Evolutionary conservation across 2,888 invertebrate genomes (phyloP), one percentile per base, ranked within the genome.

Genomic region (Lycaena phlaeas): DNA sequence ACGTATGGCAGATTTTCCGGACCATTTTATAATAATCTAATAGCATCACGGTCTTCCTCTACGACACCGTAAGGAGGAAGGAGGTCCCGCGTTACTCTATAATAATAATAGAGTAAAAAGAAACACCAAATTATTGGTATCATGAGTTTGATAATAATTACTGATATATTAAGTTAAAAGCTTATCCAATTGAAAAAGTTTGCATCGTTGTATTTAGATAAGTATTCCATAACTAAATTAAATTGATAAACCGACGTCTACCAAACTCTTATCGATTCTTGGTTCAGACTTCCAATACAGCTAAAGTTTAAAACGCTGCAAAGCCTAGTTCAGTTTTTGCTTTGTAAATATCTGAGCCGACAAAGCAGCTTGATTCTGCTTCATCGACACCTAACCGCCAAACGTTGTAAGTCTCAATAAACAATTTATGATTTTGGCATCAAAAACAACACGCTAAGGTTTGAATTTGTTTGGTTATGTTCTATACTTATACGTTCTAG

Each of bases 261-360:
- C 37, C 36, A 7, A 14, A 43, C 41, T 43, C 43, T 39, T 40
- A 28, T 25, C 27, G 18, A 28, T 41, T 28, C 39, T 27, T 30
- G 38, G 44, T 48, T 44, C 40, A 41, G 29, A 44, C 43, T 43
- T 39, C 14, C 27, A 11, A 34, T 44, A 38, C 42, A 27, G 41
- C 40, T 10, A 27, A 48, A 50, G 41, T 48, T 46, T 43, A 46
- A 48, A 46, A 45, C 50, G 42, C 41, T 46, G 44, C 40, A 45
- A 46, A 50, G 44, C 46, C 39, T 41, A 44, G 46, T 43, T 45
- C 31, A 44, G 48, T 45, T 50, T 49, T 50, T 46, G 45, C 48
- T 48, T 38, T 41, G 46, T 50, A 46, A 44, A 48, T 43, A 45
- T 40, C 45, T 44, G 43, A 40, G 40, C 40, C 42, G 40, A 46